Conservation (phyloP, 2,113 vertebrate species). For the Phyllostomus hastatus region DNA sequence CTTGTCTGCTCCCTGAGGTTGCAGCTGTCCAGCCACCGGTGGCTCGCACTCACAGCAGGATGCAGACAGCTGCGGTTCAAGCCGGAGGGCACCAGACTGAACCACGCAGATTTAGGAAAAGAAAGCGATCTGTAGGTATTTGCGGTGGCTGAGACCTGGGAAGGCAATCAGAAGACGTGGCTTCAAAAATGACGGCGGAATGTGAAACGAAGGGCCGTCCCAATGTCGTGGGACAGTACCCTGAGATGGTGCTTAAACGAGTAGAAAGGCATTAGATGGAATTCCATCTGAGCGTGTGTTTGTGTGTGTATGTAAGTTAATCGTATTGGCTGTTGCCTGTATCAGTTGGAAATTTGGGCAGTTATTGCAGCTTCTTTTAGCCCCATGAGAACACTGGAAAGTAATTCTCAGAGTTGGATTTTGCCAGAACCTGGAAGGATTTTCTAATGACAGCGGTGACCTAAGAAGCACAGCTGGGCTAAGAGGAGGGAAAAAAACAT, state of each 20-base stretch:
- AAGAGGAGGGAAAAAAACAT: background rate
- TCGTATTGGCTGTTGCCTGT: background rate
- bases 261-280: background rate
- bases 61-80: conserved; percentile 12
- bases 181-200: background rate
- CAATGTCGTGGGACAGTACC: background rate
- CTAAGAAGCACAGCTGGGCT: background rate
- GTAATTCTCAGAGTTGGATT: background rate
- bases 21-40: background rate
- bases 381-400: background rate
- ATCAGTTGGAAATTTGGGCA: background rate
- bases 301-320: background rate
- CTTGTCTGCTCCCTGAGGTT: background rate
- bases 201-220: background rate
- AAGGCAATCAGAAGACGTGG: background rate
- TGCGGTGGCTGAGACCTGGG: background rate
- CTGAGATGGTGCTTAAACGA: background rate
- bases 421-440: conserved; percentile 13
- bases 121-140: background rate
- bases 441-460: conserved; percentile 28
- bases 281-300: background rate
- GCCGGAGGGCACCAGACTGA: background rate
- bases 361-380: background rate
- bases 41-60: background rate
- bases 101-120: background rate